Evolutionary conservation across 2,888 invertebrate genomes (phyloP).

Genomic region (Dolichomitus sp.): DNA sequence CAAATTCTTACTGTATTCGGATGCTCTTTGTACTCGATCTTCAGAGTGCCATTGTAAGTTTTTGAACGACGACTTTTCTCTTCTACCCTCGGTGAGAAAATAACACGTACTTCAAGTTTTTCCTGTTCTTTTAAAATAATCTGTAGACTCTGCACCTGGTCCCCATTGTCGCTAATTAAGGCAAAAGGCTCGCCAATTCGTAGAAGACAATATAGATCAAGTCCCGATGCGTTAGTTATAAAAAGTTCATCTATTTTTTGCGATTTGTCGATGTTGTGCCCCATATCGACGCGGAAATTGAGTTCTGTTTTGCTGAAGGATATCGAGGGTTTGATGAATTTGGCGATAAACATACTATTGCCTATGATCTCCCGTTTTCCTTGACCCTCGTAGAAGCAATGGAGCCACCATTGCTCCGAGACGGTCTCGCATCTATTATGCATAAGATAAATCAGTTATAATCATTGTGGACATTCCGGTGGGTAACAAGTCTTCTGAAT

Average conservation of each 20-base stretch:
- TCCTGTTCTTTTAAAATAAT: constrained; percentile 71
- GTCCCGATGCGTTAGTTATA: constrained; percentile 88
- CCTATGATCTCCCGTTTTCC: constrained; percentile 88
- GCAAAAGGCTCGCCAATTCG: constrained; percentile 87
- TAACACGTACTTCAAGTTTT: constrained; percentile 69
- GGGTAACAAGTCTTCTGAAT: neutral
- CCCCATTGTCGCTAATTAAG: constrained; percentile 70
- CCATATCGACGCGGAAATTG: constrained; percentile 87
- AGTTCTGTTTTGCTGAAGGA: constrained; percentile 87
- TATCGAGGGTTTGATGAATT: constrained; percentile 89
- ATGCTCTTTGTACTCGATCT: constrained; percentile 84
- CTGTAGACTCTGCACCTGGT: constrained; percentile 69
- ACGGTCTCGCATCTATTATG: constrained; percentile 81
- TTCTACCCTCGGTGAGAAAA: constrained; percentile 76
- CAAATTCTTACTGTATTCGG: constrained; percentile 81
- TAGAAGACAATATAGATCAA: constrained; percentile 87
- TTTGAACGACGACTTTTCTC: constrained; percentile 70
- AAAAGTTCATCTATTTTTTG: constrained; percentile 87
- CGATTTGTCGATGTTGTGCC: constrained; percentile 86
- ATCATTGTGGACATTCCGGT: neutral
- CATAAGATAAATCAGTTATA: constrained; percentile 11
- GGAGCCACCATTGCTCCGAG: constrained; percentile 88
- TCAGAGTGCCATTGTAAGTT: constrained; percentile 76
- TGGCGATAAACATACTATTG: constrained; percentile 87
- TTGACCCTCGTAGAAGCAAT: constrained; percentile 87